phyloP scores from a whole-genome alignment of 2,113 vertebrate species.

The Cynopterus brachyotis region DNA sequence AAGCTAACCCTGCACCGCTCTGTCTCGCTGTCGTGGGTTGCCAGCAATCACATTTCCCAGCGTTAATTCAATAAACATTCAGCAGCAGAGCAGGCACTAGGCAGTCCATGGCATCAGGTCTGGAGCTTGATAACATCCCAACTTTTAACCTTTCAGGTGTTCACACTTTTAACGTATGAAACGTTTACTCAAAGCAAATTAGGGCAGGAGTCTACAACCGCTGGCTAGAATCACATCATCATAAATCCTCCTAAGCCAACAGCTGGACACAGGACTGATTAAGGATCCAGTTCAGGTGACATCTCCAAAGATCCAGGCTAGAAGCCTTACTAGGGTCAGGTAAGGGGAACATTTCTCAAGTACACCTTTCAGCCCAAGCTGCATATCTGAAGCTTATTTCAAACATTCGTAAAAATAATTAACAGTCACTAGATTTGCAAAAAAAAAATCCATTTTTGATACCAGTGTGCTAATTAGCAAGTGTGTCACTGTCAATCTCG shows the following conservation, averaged over 20 bases:
- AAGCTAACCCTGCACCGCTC: background rate
- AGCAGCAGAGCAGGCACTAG: background rate
- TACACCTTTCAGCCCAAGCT: background rate
- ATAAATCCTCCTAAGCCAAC: background rate
- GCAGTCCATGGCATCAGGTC: background rate
- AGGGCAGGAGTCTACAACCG: background rate
- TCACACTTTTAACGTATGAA: background rate
- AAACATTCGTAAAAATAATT: background rate
- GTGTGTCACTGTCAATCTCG: background rate
- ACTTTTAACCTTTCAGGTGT: background rate
- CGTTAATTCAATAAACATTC: background rate
- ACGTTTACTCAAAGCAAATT: background rate
- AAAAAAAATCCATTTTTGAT: constrained; percentile 28
- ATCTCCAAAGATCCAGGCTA: background rate
- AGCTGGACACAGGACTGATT: background rate
- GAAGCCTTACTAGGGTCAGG: background rate
- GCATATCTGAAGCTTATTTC: background rate
- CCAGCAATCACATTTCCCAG: background rate
- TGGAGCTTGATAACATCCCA: background rate
- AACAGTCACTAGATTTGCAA: background rate
- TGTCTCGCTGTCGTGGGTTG: background rate
- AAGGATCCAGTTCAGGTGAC: background rate
- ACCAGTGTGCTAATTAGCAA: constrained; percentile 2
- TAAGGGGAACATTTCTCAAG: background rate
- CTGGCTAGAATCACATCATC: background rate